Base-by-base conservation (phyloP, 2,888 invertebrate species). In the Perdita meconis region DNA sequence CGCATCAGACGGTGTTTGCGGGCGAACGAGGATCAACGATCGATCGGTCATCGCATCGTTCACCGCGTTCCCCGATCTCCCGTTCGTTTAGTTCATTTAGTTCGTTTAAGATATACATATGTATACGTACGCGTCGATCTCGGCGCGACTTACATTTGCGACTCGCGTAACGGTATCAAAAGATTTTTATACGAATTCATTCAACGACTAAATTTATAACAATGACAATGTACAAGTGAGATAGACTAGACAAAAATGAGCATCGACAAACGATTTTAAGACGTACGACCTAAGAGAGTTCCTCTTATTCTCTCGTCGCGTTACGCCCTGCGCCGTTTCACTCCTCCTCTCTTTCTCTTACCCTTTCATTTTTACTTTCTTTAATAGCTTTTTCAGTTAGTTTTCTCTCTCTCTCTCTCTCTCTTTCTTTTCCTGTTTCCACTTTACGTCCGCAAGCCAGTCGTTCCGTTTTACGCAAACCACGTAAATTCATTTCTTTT, bases 151-250 rank as follows among this genome's bases (percentile, higher is more conserved):
- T 68, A 61, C 56, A 55, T 55, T 63, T 65, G 61, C 65, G 57
- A 57, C 57, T 71, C 56, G 56, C 51, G 55, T 78, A 67, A 19
- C 47, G 47, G 78, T 59, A 84, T 84, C 83, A 84, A 84, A 83
- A 84, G 71, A 79, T 69, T 66, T 71, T 80, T 75, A 83, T 68
- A 83, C 61, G 74, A 79, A 77, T 77, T 67, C 83, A 77, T 79
- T 81, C 77, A 77, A 72, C 79, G 73, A 67, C 77, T 74, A 78
- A 71, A 51, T 80, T 72, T 67, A 60, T 83, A 81, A 83, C 74
- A 67, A 83, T 83, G 83, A 83, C 56, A 83, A 83, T 83, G 72
- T 83, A 83, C 83, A 83, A 72, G 78, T 83, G 83, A 83, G 71
- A 72, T 60, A 64, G 30, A 30, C 71, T 82, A 82, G 80, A 65